A percentile compares a stretch with the other conserved stretches of the same genome.
Evolutionary conservation across 2,113 vertebrate genomes (phyloP).

Genomic region (Hippocampus guttulatus): DNA sequence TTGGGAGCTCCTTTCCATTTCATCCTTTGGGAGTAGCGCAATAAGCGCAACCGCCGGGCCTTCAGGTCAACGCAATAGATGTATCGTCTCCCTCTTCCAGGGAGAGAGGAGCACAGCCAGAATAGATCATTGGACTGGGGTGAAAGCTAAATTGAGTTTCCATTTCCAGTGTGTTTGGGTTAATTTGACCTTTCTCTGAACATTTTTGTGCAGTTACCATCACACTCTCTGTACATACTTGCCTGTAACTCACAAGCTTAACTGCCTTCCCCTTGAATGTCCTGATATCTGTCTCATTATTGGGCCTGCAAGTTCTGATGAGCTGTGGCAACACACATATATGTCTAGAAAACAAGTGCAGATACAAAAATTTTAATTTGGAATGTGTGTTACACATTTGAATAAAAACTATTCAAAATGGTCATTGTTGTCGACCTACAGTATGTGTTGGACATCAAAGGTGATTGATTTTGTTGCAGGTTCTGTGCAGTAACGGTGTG

Average conservation of each 20-base stretch:
- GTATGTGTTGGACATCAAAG: conserved; percentile 13
- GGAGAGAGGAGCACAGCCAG: conserved; percentile 35
- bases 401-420: neutral
- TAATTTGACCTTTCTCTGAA: conserved; percentile 16
- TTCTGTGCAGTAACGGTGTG: conserved; percentile 84
- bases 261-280: conserved; percentile 29
- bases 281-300: conserved; percentile 33
- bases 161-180: conserved; percentile 29
- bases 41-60: conserved; percentile 39
- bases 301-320: conserved; percentile 13
- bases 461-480: conserved; percentile 67
- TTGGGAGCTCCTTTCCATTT: conserved; percentile 44
- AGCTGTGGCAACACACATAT: conserved; percentile 12
- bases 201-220: conserved; percentile 19
- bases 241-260: conserved; percentile 20
- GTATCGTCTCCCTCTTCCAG: conserved; percentile 39
- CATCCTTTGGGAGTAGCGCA: conserved; percentile 37
- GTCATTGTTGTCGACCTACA: no score
- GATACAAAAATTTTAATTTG: no score
- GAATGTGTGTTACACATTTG: neutral
- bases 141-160: conserved; percentile 52
- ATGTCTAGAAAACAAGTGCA: no score
- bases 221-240: conserved; percentile 24
- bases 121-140: conserved; percentile 46
- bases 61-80: conserved; percentile 44